Evolutionary conservation across 1,140 invertebrate species (phyloP).

Genomic region (Phocides pigmalion): DNA sequence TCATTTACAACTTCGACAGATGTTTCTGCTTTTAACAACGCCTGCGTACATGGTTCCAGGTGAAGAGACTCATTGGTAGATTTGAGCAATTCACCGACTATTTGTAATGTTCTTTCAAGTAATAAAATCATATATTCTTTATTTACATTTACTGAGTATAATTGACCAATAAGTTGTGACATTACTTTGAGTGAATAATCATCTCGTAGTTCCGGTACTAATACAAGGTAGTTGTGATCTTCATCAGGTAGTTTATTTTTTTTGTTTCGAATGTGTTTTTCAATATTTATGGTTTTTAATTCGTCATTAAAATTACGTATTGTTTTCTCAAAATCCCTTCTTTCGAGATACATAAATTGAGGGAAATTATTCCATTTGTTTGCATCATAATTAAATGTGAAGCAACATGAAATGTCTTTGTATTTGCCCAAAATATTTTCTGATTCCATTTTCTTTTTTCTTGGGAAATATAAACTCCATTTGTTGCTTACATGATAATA

Average conservation of each 20-base stretch:
- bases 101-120: constrained; percentile 33
- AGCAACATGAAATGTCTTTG: background rate
- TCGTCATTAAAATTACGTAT: constrained; percentile 20
- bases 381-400: constrained; percentile 4
- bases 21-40: constrained; percentile 29
- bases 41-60: constrained; percentile 27
- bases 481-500: constrained; percentile 33
- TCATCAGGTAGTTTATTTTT: constrained; percentile 11
- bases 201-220: constrained; percentile 34
- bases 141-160: constrained; percentile 20
- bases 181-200: constrained; percentile 36
- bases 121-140: constrained; percentile 9
- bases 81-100: constrained; percentile 36
- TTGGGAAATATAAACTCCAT: constrained; percentile 37
- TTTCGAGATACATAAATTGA: constrained; percentile 28
- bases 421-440: constrained; percentile 6
- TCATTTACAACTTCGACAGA: constrained; percentile 31
- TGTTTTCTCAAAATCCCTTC: constrained; percentile 7
- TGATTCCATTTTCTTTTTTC: constrained; percentile 16
- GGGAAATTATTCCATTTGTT: background rate
- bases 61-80: constrained; percentile 21
- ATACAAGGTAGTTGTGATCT: constrained; percentile 17
- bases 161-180: constrained; percentile 25
- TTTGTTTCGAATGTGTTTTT: constrained; percentile 19
- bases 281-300: constrained; percentile 7